phyloP scores from a whole-genome alignment of 2,888 invertebrate genomes.

The Horisme vitalbata region DNA sequence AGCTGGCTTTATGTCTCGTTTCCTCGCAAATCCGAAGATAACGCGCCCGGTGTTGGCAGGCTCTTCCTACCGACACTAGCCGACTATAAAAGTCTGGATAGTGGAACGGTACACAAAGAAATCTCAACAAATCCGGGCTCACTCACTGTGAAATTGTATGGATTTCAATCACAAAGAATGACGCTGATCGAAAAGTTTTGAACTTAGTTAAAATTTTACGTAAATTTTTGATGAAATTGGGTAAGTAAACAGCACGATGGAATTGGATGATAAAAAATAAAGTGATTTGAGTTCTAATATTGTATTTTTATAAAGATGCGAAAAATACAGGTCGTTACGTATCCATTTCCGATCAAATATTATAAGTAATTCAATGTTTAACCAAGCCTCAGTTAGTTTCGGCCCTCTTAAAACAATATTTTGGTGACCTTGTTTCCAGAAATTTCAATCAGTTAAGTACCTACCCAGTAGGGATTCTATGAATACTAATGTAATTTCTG shows the following conservation, averaged over 20 bases:
- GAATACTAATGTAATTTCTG: slow-evolving; percentile 23
- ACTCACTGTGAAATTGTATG: slow-evolving; percentile 54
- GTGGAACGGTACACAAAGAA: slow-evolving; percentile 37
- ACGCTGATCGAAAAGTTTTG: slow-evolving; percentile 38
- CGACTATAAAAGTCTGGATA: slow-evolving; percentile 47
- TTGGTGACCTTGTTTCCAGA: slow-evolving; percentile 5
- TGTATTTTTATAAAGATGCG: slow-evolving; percentile 2
- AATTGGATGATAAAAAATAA: slow-evolving; percentile 15
- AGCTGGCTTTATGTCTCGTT: slow-evolving; percentile 61
- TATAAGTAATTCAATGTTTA: slow-evolving; percentile 5
- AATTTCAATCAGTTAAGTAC: neutral
- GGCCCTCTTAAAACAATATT: slow-evolving; percentile 7
- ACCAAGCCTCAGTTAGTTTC: slow-evolving; percentile 1
- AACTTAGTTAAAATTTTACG: slow-evolving; percentile 39
- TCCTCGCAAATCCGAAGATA: slow-evolving; percentile 64
- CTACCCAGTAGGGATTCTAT: slow-evolving; percentile 14
- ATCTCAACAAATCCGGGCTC: slow-evolving; percentile 50
- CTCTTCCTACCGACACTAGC: slow-evolving; percentile 37
- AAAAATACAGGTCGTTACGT: neutral
- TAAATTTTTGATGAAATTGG: slow-evolving; percentile 24
- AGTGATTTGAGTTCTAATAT: slow-evolving; percentile 8
- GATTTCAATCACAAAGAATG: slow-evolving; percentile 47
- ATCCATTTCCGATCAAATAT: neutral
- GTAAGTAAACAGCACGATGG: slow-evolving; percentile 7
- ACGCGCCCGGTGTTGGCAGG: slow-evolving; percentile 44